Conservation (phyloP, 2,797 vertebrate genomes). For the Eidolon dupreanum region DNA sequence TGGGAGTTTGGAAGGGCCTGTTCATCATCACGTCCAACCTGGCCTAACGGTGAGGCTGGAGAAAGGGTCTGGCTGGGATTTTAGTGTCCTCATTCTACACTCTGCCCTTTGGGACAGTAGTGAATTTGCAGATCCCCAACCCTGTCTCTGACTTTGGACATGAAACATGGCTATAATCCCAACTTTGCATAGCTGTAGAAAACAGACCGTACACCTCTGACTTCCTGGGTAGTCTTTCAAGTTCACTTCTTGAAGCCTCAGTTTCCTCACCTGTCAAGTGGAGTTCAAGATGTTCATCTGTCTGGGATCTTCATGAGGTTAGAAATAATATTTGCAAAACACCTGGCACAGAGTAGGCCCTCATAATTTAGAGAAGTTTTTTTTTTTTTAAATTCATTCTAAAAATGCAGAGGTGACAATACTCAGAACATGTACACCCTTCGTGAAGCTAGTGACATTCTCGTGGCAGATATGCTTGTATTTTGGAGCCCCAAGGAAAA, state of each 20-base stretch:
- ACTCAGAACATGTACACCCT: background rate
- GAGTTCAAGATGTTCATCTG: background rate
- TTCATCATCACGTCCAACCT: background rate
- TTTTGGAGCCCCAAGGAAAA: background rate
- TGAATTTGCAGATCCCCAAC: background rate
- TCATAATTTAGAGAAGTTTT: background rate
- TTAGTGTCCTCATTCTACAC: too few relatives aligned
- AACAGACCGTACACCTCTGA: background rate
- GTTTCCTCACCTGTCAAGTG: background rate
- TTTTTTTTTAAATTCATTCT: background rate
- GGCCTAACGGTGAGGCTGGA: background rate
- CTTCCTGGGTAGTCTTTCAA: background rate
- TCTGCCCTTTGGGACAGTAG: too few relatives aligned
- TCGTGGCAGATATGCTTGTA: background rate
- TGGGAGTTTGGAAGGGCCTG: background rate
- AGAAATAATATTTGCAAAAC: slow-evolving; percentile 10
- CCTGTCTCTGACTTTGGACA: background rate
- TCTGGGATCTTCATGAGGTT: background rate
- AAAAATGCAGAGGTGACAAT: background rate
- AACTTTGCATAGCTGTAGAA: too few relatives aligned
- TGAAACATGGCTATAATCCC: accelerated
- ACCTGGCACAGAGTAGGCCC: background rate
- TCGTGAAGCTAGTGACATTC: background rate
- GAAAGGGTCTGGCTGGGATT: too few relatives aligned
- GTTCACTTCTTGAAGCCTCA: background rate